These are phyloP conservation scores for Cataglyphis rosenhaueri DNA, from an alignment of 2,888 invertebrate species.

Conservation along the genomic window DNA sequence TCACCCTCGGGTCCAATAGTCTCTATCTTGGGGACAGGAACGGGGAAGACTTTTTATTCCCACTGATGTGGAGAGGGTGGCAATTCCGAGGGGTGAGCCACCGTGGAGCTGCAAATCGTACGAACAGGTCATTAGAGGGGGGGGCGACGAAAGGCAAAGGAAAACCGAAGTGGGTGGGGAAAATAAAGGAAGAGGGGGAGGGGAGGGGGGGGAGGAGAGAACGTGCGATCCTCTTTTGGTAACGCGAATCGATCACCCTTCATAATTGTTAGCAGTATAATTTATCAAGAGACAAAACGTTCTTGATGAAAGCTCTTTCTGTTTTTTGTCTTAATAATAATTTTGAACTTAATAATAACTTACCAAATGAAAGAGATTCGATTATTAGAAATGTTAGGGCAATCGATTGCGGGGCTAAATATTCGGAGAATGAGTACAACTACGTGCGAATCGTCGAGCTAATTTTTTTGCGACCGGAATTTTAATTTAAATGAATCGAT, in stretches of 20 bases:
- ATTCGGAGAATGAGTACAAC: slow-evolving; percentile 12
- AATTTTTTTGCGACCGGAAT: background rate
- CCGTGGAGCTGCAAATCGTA: slow-evolving; percentile 93
- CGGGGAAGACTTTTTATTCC: slow-evolving; percentile 90
- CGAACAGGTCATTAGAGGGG: slow-evolving; percentile 71
- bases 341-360: background rate
- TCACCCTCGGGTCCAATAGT: slow-evolving; percentile 52
- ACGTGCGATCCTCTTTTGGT: slow-evolving; percentile 38
- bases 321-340: background rate
- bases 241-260: slow-evolving; percentile 43
- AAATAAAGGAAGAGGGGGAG: background rate
- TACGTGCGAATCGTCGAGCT: slow-evolving; percentile 49
- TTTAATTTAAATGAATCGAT: background rate
- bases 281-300: background rate
- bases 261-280: slow-evolving; percentile 4
- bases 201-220: no score
- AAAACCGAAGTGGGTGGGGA: background rate
- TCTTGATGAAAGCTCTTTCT: slow-evolving; percentile 15
- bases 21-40: slow-evolving; percentile 64
- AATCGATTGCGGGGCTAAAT: slow-evolving; percentile 25
- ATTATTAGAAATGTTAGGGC: slow-evolving; percentile 14
- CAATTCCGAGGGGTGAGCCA: slow-evolving; percentile 99
- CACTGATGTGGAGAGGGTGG: slow-evolving; percentile 99
- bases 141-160: background rate
- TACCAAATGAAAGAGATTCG: background rate